Base-by-base conservation (phyloP, 2,888 invertebrate species). In the Morinoia aosen region DNA sequence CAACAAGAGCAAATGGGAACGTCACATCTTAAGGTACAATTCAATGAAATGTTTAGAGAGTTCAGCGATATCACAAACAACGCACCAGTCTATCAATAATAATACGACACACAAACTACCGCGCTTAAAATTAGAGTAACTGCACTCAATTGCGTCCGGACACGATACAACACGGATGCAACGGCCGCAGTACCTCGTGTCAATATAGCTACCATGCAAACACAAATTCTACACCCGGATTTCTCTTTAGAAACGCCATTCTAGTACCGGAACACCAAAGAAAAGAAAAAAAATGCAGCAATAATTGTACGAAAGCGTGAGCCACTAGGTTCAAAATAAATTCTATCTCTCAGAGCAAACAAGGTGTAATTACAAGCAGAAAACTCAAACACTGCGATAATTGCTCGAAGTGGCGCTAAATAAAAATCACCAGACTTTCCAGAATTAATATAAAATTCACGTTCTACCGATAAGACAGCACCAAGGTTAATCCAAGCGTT, bases 1-100 rank as follows among this genome's bases (percentile, higher is more conserved):
- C 76, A 33, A 76, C 1, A 76, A 76, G 76, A 76, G 76, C 76
- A 33, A 76, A 76, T 76, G 76, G 76, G 76, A 76, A 76, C 76
- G 76, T 76, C 76, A 76, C 33, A 76, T 76, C 76, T 76, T 76
- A 76, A 76, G 76, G 76, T 76, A 76, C 76, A 76, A 76, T 76
- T 33, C 16, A 25, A 33, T 76, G 76, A 76, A 76, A 76, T 76
- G 76, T 76, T 76, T 76, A 76, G 19, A 76, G 33, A 76, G 76
- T 76, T 76, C 25, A 76, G 76, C 76, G 76, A 76, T 76, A 76
- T 76, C 76, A 76, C 76, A 76, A 76, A 76, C 33, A 76, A 76
- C 76, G 76, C 76, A 76, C 76, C 76, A 76, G 76, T 76, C 76
- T 76, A 76, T 33, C 76, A 76, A 76, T 76, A 76, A 76, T 76